A percentile compares a stretch with the other conserved stretches of the same genome.
Conservation (phyloP, 2,888 invertebrate genomes). For the Lasioglossum pauxillum region DNA sequence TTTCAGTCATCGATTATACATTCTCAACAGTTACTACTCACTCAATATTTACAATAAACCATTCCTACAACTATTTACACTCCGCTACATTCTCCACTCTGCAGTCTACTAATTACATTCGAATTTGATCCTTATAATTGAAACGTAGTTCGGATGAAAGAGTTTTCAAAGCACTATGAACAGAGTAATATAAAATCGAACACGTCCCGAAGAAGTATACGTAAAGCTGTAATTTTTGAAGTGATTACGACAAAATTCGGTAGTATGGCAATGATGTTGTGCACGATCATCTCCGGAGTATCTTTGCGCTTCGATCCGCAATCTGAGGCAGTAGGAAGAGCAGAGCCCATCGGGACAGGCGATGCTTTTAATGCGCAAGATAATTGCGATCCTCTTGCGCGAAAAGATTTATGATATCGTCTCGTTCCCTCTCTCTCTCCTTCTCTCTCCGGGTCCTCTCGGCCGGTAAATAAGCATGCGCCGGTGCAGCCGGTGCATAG, state of each 20-base stretch:
- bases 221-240: not conserved
- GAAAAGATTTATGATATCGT: constrained; percentile 79
- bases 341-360: constrained; percentile 70
- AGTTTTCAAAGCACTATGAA: not conserved
- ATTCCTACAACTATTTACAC: no score
- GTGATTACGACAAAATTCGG: not conserved
- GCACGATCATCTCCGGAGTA: not conserved
- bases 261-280: not conserved
- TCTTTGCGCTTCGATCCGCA: not conserved
- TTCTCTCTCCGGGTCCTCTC: constrained; percentile 36
- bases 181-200: not conserved
- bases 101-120: not conserved
- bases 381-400: constrained; percentile 80
- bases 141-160: not conserved
- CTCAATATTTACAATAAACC: no score
- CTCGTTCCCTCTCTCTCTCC: not conserved
- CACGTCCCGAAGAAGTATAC: not conserved
- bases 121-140: not conserved
- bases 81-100: not conserved
- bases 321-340: constrained; percentile 24
- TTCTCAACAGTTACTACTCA: no score
- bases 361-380: constrained; percentile 79
- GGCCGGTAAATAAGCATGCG: constrained; percentile 76
- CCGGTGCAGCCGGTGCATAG: constrained; percentile 65
- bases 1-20: no score